These are phyloP conservation scores for Chalcis sispes DNA, from an alignment of 2,888 invertebrate genomes.

Conservation along the genomic window DNA sequence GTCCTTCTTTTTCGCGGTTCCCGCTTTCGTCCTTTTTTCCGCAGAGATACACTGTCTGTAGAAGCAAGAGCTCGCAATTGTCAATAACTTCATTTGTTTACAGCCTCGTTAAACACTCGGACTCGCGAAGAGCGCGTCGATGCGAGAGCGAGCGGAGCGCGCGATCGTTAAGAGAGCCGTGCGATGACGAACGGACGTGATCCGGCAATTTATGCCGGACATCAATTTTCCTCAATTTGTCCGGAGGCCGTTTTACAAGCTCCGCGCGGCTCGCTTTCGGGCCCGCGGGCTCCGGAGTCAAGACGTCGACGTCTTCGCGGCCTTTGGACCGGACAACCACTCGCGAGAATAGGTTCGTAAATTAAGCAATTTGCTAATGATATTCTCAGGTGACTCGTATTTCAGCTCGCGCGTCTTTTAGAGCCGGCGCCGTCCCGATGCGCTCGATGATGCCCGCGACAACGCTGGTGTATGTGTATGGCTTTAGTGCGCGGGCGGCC, in stretches of 20 bases:
- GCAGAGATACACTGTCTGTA: conserved; percentile 40
- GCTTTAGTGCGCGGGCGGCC: conserved; percentile 3
- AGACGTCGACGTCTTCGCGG: neutral
- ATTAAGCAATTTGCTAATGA: conserved; percentile 76
- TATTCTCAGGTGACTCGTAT: conserved; percentile 74
- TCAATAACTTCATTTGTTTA: conserved; percentile 57
- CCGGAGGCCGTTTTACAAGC: conserved; percentile 38
- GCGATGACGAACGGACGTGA: conserved; percentile 55
- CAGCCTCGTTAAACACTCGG: conserved; percentile 47
- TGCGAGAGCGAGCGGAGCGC: conserved; percentile 5
- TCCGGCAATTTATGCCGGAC: conserved; percentile 48
- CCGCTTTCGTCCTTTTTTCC: conserved; percentile 1
- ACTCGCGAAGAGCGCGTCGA: neutral
- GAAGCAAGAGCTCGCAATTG: conserved; percentile 42
- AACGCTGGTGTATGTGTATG: conserved; percentile 26
- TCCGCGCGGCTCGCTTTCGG: conserved; percentile 21
- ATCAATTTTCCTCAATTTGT: conserved; percentile 53
- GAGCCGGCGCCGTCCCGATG: conserved; percentile 57
- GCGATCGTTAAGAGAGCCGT: conserved; percentile 41
- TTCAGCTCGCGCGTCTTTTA: conserved; percentile 69
- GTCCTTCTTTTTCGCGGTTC: neutral
- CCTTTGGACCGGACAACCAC: neutral
- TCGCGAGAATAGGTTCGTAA: conserved; percentile 62
- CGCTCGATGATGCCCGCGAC: conserved; percentile 62
- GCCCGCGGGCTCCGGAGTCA: conserved; percentile 13